A percentile compares a stretch with the other conserved stretches of the same genome.
These are phyloP conservation scores for Phoebastria nigripes DNA, from an alignment of 2,797 vertebrate genomes.

Conservation along the genomic window DNA sequence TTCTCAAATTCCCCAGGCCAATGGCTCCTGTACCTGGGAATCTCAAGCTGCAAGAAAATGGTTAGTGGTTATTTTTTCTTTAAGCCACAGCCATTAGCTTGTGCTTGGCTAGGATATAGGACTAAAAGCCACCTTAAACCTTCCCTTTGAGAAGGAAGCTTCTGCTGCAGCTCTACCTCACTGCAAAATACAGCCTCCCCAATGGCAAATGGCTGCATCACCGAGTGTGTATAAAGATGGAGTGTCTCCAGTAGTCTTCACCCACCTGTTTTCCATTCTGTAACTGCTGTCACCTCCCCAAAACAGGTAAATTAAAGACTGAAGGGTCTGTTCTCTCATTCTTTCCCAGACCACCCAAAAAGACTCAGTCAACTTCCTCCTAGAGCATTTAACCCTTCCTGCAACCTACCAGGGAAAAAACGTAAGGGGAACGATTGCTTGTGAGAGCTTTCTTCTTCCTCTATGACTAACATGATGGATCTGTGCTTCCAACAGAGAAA, in stretches of 20 bases:
- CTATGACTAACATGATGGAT: background rate
- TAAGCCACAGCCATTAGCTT: background rate
- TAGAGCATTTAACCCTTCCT: constrained; percentile 39
- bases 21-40: background rate
- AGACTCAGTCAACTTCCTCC: background rate
- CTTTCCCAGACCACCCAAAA: constrained; percentile 57
- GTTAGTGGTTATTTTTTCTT: background rate
- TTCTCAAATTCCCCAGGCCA: background rate
- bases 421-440: background rate
- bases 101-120: background rate
- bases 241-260: background rate
- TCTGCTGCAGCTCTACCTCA: background rate
- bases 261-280: constrained; percentile 12
- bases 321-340: constrained; percentile 1
- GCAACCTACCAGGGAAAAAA: background rate
- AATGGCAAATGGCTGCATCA: background rate
- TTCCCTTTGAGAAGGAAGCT: background rate
- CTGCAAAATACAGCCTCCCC: background rate
- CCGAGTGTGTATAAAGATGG: background rate
- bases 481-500: background rate
- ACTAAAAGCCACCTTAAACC: background rate
- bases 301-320: constrained; percentile 54
- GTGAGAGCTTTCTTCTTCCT: background rate
- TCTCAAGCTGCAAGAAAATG: background rate
- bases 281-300: constrained; percentile 6